These are phyloP conservation scores for Sebastes hopkinsi DNA, from an alignment of 2,797 vertebrate genomes.

Conservation along the genomic window DNA sequence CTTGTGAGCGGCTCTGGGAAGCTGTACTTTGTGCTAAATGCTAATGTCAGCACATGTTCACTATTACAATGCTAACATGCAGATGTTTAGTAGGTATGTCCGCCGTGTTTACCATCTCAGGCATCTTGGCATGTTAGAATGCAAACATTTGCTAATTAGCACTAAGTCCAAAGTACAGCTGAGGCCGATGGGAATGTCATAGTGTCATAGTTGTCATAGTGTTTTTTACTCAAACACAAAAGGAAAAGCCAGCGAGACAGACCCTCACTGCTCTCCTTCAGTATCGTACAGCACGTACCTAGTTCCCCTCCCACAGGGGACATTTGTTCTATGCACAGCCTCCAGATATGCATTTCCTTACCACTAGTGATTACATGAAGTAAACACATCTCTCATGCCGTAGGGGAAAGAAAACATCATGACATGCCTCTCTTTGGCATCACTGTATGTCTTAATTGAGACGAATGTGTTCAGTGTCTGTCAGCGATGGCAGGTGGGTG, in stretches of 20 bases:
- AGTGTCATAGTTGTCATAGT: too few species aligned
- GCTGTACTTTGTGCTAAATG: too few species aligned
- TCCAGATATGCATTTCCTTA: constrained; percentile 8
- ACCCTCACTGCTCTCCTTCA: background rate
- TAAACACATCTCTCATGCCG: constrained; percentile 4
- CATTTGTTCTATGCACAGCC: background rate
- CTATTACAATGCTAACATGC: background rate
- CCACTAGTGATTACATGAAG: background rate
- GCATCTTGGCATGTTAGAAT: background rate
- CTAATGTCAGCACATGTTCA: background rate
- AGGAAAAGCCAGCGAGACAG: too few species aligned
- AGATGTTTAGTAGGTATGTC: background rate
- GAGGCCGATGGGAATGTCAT: background rate
- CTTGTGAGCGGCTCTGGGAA: too few species aligned
- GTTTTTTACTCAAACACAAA: too few species aligned
- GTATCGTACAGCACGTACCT: background rate
- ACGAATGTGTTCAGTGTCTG: background rate
- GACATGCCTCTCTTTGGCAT: background rate
- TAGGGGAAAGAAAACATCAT: background rate
- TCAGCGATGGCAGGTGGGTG: background rate
- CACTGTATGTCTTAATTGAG: background rate
- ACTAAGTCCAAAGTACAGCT: background rate
- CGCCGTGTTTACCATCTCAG: background rate
- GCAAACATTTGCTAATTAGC: background rate
- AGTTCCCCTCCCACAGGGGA: background rate